phyloP scores from a whole-genome alignment of 1,140 invertebrate species.

The Linepithema humile region DNA sequence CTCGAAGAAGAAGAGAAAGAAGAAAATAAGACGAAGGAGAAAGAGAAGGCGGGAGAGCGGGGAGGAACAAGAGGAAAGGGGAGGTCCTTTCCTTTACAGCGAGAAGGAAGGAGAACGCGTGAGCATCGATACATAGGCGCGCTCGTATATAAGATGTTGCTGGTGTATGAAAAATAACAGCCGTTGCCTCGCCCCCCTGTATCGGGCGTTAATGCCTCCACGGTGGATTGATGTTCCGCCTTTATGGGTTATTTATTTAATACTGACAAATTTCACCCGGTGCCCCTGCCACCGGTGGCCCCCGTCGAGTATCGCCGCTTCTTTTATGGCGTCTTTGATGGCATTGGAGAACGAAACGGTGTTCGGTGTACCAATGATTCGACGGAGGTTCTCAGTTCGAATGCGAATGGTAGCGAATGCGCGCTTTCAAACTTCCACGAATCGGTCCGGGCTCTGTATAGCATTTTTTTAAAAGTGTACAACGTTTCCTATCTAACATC shows the following conservation, averaged over 20 bases:
- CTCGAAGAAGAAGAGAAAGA: conserved; percentile 72
- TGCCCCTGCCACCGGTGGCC: conserved; percentile 64
- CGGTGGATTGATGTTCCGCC: conserved; percentile 81
- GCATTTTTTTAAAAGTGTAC: background rate
- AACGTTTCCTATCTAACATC: background rate
- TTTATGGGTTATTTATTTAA: conserved; percentile 85
- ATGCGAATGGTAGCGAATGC: background rate
- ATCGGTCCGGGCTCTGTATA: background rate
- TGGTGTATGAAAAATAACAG: conserved; percentile 84
- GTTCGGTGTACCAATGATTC: conserved; percentile 57
- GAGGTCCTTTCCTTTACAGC: conserved; percentile 67
- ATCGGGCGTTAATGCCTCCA: conserved; percentile 83
- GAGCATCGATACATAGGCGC: conserved; percentile 51
- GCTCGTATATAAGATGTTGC: conserved; percentile 77
- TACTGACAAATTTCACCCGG: conserved; percentile 82
- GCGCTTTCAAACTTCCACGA: background rate
- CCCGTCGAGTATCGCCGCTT: conserved; percentile 60
- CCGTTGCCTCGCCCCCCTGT: conserved; percentile 72
- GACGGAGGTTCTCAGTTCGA: conserved; percentile 25
- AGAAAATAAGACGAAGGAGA: conserved; percentile 70
- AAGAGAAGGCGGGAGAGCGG: conserved; percentile 58
- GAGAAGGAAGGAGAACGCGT: conserved; percentile 56
- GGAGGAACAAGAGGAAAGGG: conserved; percentile 50
- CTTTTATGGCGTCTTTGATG: conserved; percentile 81
- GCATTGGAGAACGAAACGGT: conserved; percentile 67